phyloP scores from a whole-genome alignment of 2,797 vertebrate species.

The Takifugu ocellatus region DNA sequence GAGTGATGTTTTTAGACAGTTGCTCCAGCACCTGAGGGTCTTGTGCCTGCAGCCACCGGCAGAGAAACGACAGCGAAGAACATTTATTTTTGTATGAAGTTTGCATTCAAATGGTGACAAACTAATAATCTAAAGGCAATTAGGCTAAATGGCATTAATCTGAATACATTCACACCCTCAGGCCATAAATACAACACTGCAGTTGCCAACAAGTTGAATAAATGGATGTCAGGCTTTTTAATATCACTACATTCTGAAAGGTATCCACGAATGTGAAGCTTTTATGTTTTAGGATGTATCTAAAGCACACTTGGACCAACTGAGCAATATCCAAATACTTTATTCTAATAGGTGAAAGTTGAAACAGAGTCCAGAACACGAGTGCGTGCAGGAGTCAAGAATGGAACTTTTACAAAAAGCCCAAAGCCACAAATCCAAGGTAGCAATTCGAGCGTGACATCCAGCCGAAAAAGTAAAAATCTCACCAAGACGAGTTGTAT shows the following conservation, averaged over 20 bases:
- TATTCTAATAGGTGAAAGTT: background rate
- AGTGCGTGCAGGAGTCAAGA: conserved; percentile 10
- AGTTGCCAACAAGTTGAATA: conserved; percentile 24
- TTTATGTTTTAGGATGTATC: too few relatives aligned
- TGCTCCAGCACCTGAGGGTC: conserved; percentile 99
- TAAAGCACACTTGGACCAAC: background rate
- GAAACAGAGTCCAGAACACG: background rate
- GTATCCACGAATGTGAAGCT: too few relatives aligned
- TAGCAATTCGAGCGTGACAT: conserved; percentile 32
- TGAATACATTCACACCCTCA: conserved; percentile 30
- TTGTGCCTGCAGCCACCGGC: conserved; percentile 83
- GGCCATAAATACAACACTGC: conserved; percentile 40
- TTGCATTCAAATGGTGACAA: conserved; percentile 27
- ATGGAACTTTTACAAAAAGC: conserved; percentile 7
- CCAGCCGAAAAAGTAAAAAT: conserved; percentile 22
- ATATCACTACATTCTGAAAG: conserved; percentile 7
- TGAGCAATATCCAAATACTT: conserved; percentile 1
- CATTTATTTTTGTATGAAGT: background rate
- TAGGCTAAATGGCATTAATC: conserved; percentile 46
- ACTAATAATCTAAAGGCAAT: conserved; percentile 48
- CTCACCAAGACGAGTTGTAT: conserved; percentile 14
- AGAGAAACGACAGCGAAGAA: conserved; percentile 20
- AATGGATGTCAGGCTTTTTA: conserved; percentile 16
- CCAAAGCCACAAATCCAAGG: conserved; percentile 8
- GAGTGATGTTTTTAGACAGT: conserved; percentile 99